Conservation (phyloP, 2,888 invertebrate species). For the Entomobrya multifasciata region DNA sequence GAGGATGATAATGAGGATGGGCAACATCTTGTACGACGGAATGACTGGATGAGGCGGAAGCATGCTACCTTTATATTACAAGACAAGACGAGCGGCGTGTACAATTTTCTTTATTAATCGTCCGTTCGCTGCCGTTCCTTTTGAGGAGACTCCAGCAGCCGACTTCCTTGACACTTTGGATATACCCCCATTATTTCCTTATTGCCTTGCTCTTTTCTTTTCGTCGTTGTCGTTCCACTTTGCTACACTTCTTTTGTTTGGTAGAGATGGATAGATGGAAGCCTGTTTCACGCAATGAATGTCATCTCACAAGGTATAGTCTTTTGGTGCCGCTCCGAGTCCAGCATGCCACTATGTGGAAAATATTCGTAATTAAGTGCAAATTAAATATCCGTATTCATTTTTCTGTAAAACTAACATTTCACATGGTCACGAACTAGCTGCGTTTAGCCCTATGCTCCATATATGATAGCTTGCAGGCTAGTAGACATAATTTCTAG, state of each 20-base stretch:
- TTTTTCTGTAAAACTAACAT: too few species aligned
- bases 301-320: neutral
- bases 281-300: conserved; percentile 26
- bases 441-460: too few species aligned
- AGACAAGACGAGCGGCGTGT: neutral
- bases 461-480: too few species aligned
- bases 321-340: too few species aligned
- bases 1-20: conserved; percentile 72
- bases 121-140: conserved; percentile 43
- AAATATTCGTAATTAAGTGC: too few species aligned
- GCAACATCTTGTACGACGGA: conserved; percentile 71
- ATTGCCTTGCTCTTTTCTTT: conserved; percentile 42
- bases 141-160: conserved; percentile 13
- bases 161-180: conserved; percentile 59
- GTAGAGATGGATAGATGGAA: conserved; percentile 50
- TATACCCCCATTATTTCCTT: conserved; percentile 71
- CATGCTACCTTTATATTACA: conserved; percentile 10
- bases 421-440: too few species aligned
- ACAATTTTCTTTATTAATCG: conserved; percentile 65
- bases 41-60: conserved; percentile 54
- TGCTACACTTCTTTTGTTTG: conserved; percentile 47
- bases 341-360: too few species aligned
- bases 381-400: too few species aligned
- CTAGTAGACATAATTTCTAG: too few species aligned
- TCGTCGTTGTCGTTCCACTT: conserved; percentile 51